Evolutionary conservation across 1,140 invertebrate species (phyloP).

Genomic region (Aphelenchoides besseyi): DNA sequence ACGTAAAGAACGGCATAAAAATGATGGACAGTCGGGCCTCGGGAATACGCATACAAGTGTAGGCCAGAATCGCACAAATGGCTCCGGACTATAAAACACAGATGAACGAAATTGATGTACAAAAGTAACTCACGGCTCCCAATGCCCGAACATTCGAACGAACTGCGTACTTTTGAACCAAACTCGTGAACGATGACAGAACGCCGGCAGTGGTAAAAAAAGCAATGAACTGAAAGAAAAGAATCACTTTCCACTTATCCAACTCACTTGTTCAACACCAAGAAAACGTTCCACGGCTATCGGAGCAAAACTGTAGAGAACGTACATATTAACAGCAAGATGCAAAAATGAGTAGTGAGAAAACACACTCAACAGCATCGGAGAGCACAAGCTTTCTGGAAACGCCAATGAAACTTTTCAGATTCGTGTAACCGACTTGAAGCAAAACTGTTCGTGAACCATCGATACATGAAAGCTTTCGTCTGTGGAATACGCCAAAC

Average conservation of each 20-base stretch:
- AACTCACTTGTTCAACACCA: constrained; percentile 72
- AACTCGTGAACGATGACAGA: constrained; percentile 79
- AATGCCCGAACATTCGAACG: constrained; percentile 74
- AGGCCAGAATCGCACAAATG: constrained; percentile 81
- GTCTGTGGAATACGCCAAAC: constrained; percentile 76
- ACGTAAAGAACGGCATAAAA: constrained; percentile 80
- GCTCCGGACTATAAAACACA: constrained; percentile 77
- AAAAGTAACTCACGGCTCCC: constrained; percentile 76
- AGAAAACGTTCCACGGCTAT: constrained; percentile 70
- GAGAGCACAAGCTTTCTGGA: constrained; percentile 73
- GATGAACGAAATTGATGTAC: constrained; percentile 32
- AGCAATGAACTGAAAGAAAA: constrained; percentile 74
- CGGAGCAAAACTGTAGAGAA: constrained; percentile 76
- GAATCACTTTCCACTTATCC: constrained; percentile 1
- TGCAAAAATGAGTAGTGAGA: constrained; percentile 84
- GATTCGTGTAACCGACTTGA: constrained; percentile 68
- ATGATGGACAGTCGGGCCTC: constrained; percentile 80
- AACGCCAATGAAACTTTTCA: constrained; percentile 19
- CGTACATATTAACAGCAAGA: constrained; percentile 89
- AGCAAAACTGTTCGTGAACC: constrained; percentile 78
- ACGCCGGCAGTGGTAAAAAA: constrained; percentile 81
- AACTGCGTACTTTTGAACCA: constrained; percentile 74
- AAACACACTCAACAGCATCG: constrained; percentile 87
- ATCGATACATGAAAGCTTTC: constrained; percentile 75
- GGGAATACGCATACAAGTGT: constrained; percentile 80